These are phyloP conservation scores for Hippopotamus amphibius DNA, from an alignment of 2,113 vertebrate species.

Conservation along the genomic window DNA sequence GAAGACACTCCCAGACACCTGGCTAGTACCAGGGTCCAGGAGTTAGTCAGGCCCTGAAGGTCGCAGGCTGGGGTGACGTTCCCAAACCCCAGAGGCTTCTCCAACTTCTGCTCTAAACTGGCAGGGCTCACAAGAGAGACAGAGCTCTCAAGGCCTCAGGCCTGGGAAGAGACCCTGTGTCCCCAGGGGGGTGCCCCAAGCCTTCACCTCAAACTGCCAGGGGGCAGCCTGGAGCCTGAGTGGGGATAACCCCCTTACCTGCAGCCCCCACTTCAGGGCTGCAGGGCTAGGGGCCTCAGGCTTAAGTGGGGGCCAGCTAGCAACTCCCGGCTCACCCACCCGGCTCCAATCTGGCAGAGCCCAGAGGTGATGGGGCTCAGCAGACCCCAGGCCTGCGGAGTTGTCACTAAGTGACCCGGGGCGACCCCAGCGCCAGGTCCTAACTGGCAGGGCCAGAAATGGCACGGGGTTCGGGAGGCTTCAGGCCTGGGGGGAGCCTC, in stretches of 20 bases:
- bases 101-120: background rate
- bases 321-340: too few species aligned
- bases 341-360: background rate
- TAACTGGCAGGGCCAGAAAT: background rate
- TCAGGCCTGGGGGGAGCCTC: background rate
- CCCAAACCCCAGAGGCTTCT: background rate
- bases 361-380: background rate
- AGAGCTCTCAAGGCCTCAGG: background rate
- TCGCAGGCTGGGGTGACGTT: background rate
- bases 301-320: background rate
- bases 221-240: background rate
- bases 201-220: background rate
- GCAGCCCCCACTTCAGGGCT: background rate
- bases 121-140: background rate
- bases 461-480: background rate
- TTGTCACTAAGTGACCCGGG: background rate
- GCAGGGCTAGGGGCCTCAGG: background rate
- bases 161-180: background rate
- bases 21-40: background rate
- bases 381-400: background rate
- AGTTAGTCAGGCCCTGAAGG: background rate
- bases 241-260: background rate
- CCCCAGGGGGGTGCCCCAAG: background rate
- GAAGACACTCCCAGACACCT: background rate
- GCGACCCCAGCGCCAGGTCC: background rate